Conservation (phyloP, 2,797 vertebrate species). For the Dendrocincla fuliginosa region DNA sequence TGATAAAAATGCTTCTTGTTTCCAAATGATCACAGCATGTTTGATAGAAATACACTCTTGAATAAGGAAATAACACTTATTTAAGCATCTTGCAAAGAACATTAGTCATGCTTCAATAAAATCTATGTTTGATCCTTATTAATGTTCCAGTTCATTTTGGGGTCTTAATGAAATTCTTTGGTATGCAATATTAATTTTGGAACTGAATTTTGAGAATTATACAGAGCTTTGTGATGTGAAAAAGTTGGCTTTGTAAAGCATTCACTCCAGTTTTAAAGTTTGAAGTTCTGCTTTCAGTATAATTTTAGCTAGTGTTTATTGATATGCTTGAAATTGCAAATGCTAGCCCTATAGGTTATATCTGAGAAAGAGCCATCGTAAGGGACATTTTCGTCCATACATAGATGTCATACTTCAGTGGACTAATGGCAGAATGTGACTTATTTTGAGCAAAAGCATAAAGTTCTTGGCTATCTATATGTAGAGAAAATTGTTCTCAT, state of each 20-base stretch:
- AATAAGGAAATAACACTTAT: slow-evolving; percentile 16
- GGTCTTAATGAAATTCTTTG: slow-evolving; percentile 1
- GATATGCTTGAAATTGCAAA: background rate
- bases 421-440: background rate
- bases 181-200: slow-evolving; percentile 19
- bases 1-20: background rate
- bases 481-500: background rate
- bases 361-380: background rate
- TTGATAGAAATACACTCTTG: slow-evolving; percentile 3
- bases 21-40: background rate
- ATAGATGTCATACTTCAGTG: background rate
- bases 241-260: background rate
- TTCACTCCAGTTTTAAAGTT: background rate
- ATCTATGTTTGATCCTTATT: slow-evolving; percentile 15
- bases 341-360: background rate
- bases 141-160: slow-evolving; percentile 24
- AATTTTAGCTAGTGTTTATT: background rate
- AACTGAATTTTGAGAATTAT: slow-evolving; percentile 1
- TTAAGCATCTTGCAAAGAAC: slow-evolving; percentile 27
- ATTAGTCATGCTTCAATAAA: slow-evolving; percentile 33
- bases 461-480: background rate
- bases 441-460: background rate
- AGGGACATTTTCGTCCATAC: background rate
- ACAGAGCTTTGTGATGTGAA: background rate
- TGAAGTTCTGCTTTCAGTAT: background rate